A percentile compares a stretch with the other conserved stretches of the same genome.
Evolutionary conservation across 2,113 vertebrate genomes (phyloP).

Genomic region (Agelaius phoeniceus): DNA sequence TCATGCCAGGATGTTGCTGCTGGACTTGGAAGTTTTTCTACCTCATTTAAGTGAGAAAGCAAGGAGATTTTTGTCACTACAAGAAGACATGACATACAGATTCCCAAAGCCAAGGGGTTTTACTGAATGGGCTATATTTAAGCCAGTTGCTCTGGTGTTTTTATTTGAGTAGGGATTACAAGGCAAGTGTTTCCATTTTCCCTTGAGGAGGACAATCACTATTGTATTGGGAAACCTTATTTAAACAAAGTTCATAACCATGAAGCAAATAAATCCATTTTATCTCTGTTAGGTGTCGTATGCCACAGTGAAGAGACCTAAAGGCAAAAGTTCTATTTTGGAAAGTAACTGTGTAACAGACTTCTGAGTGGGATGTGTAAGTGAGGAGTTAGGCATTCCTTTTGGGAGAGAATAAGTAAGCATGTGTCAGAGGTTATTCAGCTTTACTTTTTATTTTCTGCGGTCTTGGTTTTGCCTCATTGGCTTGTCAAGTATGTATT

Average conservation of each 20-base stretch:
- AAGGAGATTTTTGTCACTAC: neutral
- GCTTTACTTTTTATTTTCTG: neutral
- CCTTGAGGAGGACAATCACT: neutral
- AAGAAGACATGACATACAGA: neutral
- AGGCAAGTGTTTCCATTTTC: neutral
- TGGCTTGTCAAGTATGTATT: neutral
- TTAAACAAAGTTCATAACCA: neutral
- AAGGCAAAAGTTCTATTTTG: neutral
- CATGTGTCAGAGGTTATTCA: neutral
- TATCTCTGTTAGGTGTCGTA: neutral
- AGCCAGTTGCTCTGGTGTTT: neutral
- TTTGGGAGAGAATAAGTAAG: neutral
- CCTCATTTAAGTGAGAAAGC: neutral
- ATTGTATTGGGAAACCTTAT: neutral
- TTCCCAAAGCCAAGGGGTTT: neutral
- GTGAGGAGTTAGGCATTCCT: neutral
- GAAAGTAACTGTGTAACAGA: neutral
- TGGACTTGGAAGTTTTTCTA: neutral
- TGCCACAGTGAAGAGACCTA: neutral
- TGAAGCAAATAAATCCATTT: neutral
- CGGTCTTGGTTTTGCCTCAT: neutral
- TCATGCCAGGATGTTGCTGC: neutral
- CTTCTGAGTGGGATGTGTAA: neutral
- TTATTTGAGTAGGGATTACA: neutral
- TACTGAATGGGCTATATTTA: neutral